Percentiles rank a stretch among this genome's conserved stretches.
phyloP scores from a whole-genome alignment of 2,888 invertebrate species.

The Euproctis similis region DNA sequence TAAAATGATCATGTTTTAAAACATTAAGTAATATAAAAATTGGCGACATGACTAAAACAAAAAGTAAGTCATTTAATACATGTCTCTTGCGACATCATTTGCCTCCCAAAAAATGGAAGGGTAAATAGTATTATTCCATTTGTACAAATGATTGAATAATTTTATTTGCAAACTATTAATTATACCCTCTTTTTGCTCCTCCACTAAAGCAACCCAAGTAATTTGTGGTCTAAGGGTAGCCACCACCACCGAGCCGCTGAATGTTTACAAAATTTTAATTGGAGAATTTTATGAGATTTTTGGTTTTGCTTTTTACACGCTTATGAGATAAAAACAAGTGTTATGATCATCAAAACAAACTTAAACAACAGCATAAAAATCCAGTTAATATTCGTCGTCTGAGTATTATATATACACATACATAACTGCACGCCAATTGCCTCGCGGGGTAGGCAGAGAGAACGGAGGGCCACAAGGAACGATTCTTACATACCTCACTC shows the following conservation, averaged over 20 bases:
- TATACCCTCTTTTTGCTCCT: constrained; percentile 10
- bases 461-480: no score
- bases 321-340: not conserved
- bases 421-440: no score
- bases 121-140: constrained; percentile 17
- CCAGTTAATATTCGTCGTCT: no score
- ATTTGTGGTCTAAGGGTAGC: not conserved
- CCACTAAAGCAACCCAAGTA: constrained; percentile 1
- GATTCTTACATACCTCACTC: no score
- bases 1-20: no score
- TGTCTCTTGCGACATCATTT: not conserved
- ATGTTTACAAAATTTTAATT: not conserved
- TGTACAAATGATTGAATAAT: constrained; percentile 12
- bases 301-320: not conserved
- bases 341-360: no score
- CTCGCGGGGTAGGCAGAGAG: no score
- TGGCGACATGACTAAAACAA: no score
- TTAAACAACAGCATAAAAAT: no score
- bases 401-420: no score
- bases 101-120: constrained; percentile 3
- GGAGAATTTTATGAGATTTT: not conserved
- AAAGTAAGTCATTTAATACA: not conserved
- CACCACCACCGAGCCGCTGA: no score
- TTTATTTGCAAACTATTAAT: constrained; percentile 14
- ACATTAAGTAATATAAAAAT: no score